Percentiles rank a stretch among this genome's conserved stretches.
phyloP scores from a whole-genome alignment of 2,888 invertebrate genomes.

The Didymodactylos carnosus region DNA sequence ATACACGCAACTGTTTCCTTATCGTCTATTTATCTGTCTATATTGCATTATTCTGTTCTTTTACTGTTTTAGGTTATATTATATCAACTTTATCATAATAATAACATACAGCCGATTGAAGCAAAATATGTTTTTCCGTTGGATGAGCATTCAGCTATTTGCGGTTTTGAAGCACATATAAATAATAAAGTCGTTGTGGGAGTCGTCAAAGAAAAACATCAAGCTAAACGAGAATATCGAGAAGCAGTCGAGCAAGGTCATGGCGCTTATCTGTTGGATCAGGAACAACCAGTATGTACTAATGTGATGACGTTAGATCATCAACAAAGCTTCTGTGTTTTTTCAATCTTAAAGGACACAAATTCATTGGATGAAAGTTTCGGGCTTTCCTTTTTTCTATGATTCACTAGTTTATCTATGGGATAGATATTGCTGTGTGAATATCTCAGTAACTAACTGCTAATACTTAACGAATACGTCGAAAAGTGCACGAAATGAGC shows the following conservation, averaged over 20 bases:
- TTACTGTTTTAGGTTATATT: constrained; percentile 25
- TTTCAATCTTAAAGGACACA: too few species aligned
- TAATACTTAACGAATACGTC: too few species aligned
- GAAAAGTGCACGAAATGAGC: too few species aligned
- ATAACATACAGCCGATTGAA: constrained; percentile 23
- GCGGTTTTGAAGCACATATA: constrained; percentile 36
- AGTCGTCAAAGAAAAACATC: constrained; percentile 33
- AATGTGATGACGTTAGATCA: too few species aligned
- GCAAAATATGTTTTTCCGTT: constrained; percentile 36
- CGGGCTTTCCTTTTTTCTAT: too few species aligned
- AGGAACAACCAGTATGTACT: constrained; percentile 33
- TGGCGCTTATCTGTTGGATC: constrained; percentile 36
- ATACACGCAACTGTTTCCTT: too few species aligned
- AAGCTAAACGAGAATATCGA: constrained; percentile 31
- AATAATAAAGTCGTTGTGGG: constrained; percentile 34
- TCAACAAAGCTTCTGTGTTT: too few species aligned
- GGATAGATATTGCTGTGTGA: too few species aligned
- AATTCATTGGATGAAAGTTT: too few species aligned
- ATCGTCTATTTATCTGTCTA: too few species aligned
- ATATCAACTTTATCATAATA: constrained; percentile 28
- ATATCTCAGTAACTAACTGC: too few species aligned
- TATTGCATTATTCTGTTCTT: neutral
- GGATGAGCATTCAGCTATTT: constrained; percentile 33
- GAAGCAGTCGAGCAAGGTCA: constrained; percentile 33
- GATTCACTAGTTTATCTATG: too few species aligned